Percentiles rank a stretch among this genome's conserved stretches.
These are phyloP conservation scores for Urocyon cinereoargenteus DNA, from an alignment of 2,797 vertebrate genomes.

Conservation along the genomic window DNA sequence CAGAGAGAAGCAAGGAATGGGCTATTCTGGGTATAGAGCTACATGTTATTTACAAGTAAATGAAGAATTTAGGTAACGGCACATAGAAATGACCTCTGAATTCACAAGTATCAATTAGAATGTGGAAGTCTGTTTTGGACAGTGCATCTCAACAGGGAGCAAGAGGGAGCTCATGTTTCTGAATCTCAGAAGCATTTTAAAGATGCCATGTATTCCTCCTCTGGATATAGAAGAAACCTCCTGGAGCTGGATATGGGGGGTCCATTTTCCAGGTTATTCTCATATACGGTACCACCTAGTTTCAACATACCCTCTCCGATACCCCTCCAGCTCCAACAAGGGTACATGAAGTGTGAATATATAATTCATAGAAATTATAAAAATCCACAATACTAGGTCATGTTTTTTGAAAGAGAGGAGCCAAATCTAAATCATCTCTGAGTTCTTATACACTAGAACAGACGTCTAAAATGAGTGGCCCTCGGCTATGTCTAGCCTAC, in stretches of 20 bases:
- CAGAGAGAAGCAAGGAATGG: neutral
- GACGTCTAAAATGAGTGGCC: neutral
- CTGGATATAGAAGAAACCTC: neutral
- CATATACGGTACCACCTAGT: neutral
- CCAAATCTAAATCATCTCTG: neutral
- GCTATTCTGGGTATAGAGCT: neutral
- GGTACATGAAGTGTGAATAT: neutral
- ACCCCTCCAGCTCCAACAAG: neutral
- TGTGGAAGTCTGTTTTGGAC: neutral
- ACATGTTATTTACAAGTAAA: constrained; percentile 24
- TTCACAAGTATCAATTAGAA: neutral
- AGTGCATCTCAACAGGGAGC: neutral
- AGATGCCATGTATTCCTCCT: neutral
- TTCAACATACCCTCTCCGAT: neutral
- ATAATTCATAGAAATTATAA: constrained; percentile 32
- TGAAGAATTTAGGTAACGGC: constrained; percentile 26
- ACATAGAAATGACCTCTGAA: neutral
- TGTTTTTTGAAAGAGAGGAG: neutral
- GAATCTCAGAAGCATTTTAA: neutral
- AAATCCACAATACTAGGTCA: neutral
- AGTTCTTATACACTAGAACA: neutral
- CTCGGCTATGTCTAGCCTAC: neutral
- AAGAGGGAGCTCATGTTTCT: neutral
- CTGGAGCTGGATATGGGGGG: neutral
- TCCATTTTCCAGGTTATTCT: neutral